Evolutionary conservation across 2,888 invertebrate genomes (phyloP).

Genomic region (Lypha dubia): DNA sequence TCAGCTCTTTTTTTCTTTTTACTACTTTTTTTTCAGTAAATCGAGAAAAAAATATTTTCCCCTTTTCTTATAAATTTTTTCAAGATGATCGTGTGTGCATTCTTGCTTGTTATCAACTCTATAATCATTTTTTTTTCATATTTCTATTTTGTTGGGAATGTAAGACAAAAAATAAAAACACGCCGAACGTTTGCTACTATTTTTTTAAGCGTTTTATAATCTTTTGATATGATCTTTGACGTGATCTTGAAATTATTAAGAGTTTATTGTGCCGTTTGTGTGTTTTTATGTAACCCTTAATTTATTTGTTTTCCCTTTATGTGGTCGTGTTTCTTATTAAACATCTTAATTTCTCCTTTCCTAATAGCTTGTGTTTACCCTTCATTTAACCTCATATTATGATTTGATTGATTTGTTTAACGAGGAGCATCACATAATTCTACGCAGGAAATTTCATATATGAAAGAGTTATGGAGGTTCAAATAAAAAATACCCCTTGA

Average conservation of each 20-base stretch:
- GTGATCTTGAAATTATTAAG: conserved; percentile 47
- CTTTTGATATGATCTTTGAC: conserved; percentile 55
- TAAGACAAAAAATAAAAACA: conserved; percentile 6
- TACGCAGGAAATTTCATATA: neutral
- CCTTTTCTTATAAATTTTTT: conserved; percentile 25
- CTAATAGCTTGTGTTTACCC: conserved; percentile 68
- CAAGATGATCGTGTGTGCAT: conserved; percentile 51
- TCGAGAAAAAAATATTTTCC: conserved; percentile 33
- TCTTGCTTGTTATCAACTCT: conserved; percentile 48
- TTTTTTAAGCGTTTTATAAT: conserved; percentile 47
- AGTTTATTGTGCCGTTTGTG: conserved; percentile 35
- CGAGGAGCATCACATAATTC: neutral
- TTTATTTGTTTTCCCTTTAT: conserved; percentile 68
- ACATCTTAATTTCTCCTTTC: conserved; percentile 75
- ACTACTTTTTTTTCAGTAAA: conserved; percentile 44
- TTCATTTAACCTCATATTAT: conserved; percentile 68
- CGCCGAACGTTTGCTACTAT: conserved; percentile 52
- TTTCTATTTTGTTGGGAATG: conserved; percentile 5
- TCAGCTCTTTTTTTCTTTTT: conserved; percentile 4
- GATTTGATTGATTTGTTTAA: conserved; percentile 50
- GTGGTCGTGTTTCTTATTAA: conserved; percentile 54
- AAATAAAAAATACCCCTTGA: too few species aligned
- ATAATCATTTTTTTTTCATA: conserved; percentile 49
- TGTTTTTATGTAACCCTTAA: conserved; percentile 70
- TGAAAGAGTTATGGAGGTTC: too few species aligned